These are phyloP conservation scores for Arctocebus calabarensis DNA, from an alignment of 2,797 vertebrate genomes.

Conservation along the genomic window DNA sequence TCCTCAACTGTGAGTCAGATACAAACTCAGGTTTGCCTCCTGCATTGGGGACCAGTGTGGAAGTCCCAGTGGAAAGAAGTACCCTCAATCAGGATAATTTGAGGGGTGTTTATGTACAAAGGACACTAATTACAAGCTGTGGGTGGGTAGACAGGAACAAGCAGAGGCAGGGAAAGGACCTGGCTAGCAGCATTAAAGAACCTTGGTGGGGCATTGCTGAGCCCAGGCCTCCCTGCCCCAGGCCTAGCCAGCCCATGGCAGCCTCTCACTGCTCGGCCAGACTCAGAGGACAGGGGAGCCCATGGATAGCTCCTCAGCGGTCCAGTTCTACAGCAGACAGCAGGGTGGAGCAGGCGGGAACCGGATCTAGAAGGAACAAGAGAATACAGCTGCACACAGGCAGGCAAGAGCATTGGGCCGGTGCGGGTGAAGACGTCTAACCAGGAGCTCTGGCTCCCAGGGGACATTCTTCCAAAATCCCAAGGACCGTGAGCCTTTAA, in stretches of 20 bases:
- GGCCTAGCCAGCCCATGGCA: not conserved
- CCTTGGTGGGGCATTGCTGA: not conserved
- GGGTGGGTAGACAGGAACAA: not conserved
- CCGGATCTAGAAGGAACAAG: not conserved
- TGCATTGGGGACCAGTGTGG: not conserved
- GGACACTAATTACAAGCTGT: not conserved
- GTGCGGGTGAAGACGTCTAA: not conserved
- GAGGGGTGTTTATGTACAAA: not conserved
- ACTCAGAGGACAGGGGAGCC: not conserved
- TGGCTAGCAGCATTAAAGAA: no score
- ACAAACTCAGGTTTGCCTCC: not conserved
- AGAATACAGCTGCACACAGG: not conserved
- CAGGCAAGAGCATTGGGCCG: not conserved
- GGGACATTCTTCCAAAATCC: not conserved
- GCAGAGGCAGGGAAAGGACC: no score
- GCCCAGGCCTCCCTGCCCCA: not conserved
- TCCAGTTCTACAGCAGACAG: accelerated
- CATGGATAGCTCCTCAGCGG: accelerated
- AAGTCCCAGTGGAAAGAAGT: not conserved
- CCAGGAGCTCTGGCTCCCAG: not conserved
- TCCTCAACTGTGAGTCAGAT: not conserved
- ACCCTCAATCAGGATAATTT: not conserved
- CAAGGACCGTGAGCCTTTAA: not conserved
- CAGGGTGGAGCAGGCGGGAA: not conserved
- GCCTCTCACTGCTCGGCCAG: not conserved